Evolutionary conservation across 2,113 vertebrate genomes (phyloP).

Genomic region (Pycnonotus jocosus): DNA sequence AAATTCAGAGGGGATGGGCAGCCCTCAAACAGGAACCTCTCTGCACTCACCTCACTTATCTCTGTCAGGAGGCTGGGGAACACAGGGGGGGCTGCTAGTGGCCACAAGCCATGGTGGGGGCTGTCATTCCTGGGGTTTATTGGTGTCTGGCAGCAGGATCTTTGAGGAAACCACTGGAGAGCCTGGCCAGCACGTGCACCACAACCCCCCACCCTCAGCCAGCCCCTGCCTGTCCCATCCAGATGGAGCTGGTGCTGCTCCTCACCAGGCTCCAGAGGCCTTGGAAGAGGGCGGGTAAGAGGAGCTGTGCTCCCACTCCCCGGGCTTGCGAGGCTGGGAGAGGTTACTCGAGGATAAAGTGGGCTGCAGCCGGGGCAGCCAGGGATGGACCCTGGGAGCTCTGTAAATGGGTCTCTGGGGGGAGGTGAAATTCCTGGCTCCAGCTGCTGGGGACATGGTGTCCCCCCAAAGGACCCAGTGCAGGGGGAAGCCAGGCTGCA

Average conservation of each 20-base stretch:
- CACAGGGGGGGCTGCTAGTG: rapidly evolving
- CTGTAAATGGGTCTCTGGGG: not conserved
- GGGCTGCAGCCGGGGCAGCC: not conserved
- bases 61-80: not conserved
- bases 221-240: not conserved
- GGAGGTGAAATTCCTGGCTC: not conserved
- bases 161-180: not conserved
- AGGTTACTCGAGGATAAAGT: not conserved
- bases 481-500: not conserved
- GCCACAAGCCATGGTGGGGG: rapidly evolving
- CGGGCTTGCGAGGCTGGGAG: not conserved
- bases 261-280: not conserved
- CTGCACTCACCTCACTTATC: not conserved
- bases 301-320: not conserved
- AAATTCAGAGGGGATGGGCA: rapidly evolving
- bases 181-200: not conserved
- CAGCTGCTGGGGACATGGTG: not conserved
- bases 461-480: not conserved
- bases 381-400: not conserved
- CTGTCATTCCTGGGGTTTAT: not conserved
- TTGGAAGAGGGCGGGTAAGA: not conserved
- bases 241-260: slow-evolving; percentile 42
- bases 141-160: not conserved
- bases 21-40: not conserved
- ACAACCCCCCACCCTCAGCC: not conserved